Base-by-base conservation (phyloP, 1,140 invertebrate species). In the Drosophila pseudoobscura region DNA sequence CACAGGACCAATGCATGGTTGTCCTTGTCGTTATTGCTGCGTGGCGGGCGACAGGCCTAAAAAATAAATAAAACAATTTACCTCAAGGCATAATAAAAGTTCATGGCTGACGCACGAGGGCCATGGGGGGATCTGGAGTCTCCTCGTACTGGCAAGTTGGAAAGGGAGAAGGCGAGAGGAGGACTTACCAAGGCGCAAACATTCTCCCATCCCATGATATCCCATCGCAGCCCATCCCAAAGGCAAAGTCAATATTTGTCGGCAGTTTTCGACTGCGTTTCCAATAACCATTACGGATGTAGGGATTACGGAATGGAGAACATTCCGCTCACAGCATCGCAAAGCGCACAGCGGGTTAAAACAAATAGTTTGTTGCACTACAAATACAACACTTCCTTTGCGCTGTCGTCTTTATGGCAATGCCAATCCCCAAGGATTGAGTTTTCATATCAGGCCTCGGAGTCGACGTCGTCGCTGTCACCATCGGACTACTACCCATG, bases 61-160 rank as follows among this genome's bases (percentile, higher is more conserved):
- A 88, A 88, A 88, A 83, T 83, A 83, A 88, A 88, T 82, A 88
- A 88, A 76, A 88, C 85, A 87, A 88, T 88, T 88, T 80, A 88
- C 83, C 83, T 88, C 72, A 75, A 71, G 83, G 83, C 83, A 57
- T 88, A 88, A 88, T 88, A 88, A 88, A 88, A 88, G 83, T 88
- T 88, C 80, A 88, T 88, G 83, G 83, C 68, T 76, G 82, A 73
- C 84, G 79, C 72, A 69, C 70, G 71, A 56, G 66, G 53, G 63
- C 45, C 55, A 46, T 68, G 55, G 41, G 51, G 6, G 13, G 47
- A 17, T 29, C 4, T 5, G 29, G 45, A 6, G 20, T 6, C 29
- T 9, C 17, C 54, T 5, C 11, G 35, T 13, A 39, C 35, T 39
- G 1, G 45, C 20, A 43, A 11, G 20, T 17, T 52, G 53, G 41